Base-by-base conservation (phyloP, 2,888 invertebrate species). In the Synergus gifuensis region DNA sequence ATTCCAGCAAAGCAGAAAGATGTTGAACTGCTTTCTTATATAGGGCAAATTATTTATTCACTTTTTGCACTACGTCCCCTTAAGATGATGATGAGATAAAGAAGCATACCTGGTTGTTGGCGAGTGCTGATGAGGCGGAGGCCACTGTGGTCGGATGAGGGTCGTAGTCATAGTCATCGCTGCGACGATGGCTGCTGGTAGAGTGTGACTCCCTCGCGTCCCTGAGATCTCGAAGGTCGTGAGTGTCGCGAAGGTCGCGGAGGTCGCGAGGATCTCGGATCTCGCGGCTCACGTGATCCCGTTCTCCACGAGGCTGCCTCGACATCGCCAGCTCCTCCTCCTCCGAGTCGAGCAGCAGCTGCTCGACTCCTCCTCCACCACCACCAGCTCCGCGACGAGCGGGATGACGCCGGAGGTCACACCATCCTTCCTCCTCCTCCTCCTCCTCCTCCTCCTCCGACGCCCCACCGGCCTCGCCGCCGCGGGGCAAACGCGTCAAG, bases 391-490 rank as follows among this genome's bases (percentile, higher is more conserved):
- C 87, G 86, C 89, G 86, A 84, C 88, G 88, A 85, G 86, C 87
- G 87, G 88, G 91, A 89, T 89, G 87, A 87, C 90, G 90, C 86
- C 89, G 89, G 84, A 87, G 88, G 90, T 91, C 92, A 91, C 90
- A 90, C 92, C 91, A 91, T 90, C 88, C 88, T 89, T 87, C 88
- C 83, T 89, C 90, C 85, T 86, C 88, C 84, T 90, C 88, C 83
- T 89, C 90, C 85, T 86, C 88, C 84, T 90, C 90, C 84, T 87
- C 89, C 84, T 90, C 90, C 86, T 87, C 89, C 84, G 89, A 87
- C 88, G 88, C 89, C 80, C 88, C 88, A 88, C 93, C 93, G 93
- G 93, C 93, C 93, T 94, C 94, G 93, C 94, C 93, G 93, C 86
- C 89, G 83, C 90, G 90, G 86, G 89, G 87, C 89, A 86, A 85